These are phyloP conservation scores for Hippocampus barbouri DNA, from an alignment of 2,113 vertebrate genomes.

Conservation along the genomic window DNA sequence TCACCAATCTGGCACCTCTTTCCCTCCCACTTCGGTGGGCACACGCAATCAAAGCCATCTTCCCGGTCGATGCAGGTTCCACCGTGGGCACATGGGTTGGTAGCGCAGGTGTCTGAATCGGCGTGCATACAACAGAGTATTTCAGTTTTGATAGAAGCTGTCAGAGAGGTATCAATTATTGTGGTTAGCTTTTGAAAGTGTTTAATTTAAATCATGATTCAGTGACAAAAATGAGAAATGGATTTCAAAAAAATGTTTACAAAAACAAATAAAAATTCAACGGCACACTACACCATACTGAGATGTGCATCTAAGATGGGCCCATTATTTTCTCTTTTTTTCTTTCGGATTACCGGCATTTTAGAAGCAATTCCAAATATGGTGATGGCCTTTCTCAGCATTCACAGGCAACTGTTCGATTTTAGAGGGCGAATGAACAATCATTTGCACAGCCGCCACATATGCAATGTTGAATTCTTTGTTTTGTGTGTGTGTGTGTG, in stretches of 20 bases:
- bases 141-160: not conserved
- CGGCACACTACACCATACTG: too few species aligned
- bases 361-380: not conserved
- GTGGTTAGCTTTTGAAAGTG: not conserved
- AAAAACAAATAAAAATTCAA: too few species aligned
- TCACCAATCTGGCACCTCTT: constrained; percentile 93
- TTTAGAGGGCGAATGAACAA: too few species aligned
- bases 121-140: constrained; percentile 13
- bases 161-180: not conserved
- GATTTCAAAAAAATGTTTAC: not conserved
- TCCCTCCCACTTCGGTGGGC: constrained; percentile 90
- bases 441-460: too few species aligned
- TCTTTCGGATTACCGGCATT: not conserved
- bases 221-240: not conserved
- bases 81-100: constrained; percentile 84
- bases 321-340: not conserved
- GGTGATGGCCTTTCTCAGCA: too few species aligned
- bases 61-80: constrained; percentile 88
- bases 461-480: too few species aligned
- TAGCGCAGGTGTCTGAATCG: constrained; percentile 89
- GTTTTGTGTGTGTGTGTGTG: too few species aligned
- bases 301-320: too few species aligned
- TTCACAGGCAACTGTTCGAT: too few species aligned
- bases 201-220: not conserved
- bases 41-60: constrained; percentile 90